phyloP scores from a whole-genome alignment of 2,797 vertebrate genomes.

The Epinephelus awoara region DNA sequence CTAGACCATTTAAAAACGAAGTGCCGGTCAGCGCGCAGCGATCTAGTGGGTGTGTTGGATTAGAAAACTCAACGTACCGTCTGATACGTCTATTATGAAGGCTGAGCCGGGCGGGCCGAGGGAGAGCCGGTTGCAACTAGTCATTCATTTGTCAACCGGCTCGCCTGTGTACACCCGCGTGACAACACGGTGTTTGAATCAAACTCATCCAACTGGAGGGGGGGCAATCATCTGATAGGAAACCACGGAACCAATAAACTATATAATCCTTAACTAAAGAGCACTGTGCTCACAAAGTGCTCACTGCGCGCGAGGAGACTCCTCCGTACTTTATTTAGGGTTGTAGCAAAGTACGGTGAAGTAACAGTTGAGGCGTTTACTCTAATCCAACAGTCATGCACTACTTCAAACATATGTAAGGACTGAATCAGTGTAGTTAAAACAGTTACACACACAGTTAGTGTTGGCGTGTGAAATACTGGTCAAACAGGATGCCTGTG shows the following conservation, averaged over 20 bases:
- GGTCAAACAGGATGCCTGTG: accelerated
- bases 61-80: constrained; percentile 14
- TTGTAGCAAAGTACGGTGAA: not conserved
- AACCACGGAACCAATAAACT: constrained; percentile 62
- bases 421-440: not conserved
- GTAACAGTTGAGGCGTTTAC: not conserved
- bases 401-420: not conserved
- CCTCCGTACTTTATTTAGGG: not conserved
- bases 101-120: constrained; percentile 55
- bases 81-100: constrained; percentile 28
- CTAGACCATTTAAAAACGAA: constrained; percentile 97
- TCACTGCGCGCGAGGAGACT: not conserved
- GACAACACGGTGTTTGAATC: constrained; percentile 11
- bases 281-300: constrained; percentile 3
- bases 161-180: not conserved
- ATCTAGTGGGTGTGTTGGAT: constrained; percentile 78
- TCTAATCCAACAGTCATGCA: not conserved
- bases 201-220: constrained; percentile 35
- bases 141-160: not conserved
- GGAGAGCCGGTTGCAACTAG: not conserved
- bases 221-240: constrained; percentile 52
- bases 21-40: constrained; percentile 86
- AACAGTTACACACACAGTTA: not conserved
- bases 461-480: not conserved
- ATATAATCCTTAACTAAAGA: constrained; percentile 16